phyloP scores from a whole-genome alignment of 2,113 vertebrate species.

The Petrocephalus microphthalmus region DNA sequence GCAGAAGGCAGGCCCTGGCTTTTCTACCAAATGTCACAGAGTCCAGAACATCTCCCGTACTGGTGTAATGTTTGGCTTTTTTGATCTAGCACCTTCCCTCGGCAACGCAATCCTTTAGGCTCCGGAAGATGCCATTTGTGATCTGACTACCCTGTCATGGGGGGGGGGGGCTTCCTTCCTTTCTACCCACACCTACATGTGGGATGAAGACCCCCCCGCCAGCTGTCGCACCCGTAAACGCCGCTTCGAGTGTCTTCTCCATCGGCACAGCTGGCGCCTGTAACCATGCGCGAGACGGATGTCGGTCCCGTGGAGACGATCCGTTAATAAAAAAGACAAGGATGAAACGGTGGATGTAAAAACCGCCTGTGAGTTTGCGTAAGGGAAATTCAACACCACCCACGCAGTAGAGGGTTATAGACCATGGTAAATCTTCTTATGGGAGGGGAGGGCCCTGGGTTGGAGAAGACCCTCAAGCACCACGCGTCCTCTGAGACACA shows the following conservation, averaged over 20 bases:
- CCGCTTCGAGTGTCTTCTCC: background rate
- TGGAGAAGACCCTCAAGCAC: background rate
- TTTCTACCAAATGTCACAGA: background rate
- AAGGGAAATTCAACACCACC: background rate
- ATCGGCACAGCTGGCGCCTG: background rate
- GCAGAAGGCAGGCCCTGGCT: too few species aligned
- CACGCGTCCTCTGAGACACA: background rate
- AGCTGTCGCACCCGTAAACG: background rate
- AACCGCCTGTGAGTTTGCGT: background rate
- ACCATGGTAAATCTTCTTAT: background rate
- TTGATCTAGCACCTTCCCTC: background rate
- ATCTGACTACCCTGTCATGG: background rate
- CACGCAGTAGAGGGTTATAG: background rate
- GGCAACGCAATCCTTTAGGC: background rate
- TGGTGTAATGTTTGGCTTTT: background rate
- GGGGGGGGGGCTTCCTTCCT: background rate
- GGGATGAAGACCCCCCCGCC: background rate
- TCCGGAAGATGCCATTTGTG: slow-evolving; percentile 1
- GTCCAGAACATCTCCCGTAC: background rate
- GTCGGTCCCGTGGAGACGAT: background rate
- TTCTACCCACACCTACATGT: background rate
- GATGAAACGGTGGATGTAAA: background rate
- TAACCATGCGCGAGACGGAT: background rate
- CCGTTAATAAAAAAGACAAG: background rate
- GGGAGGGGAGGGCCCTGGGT: background rate